These are phyloP conservation scores for Gambusia yucatana DNA, from an alignment of 2,797 vertebrate genomes.

Conservation along the genomic window DNA sequence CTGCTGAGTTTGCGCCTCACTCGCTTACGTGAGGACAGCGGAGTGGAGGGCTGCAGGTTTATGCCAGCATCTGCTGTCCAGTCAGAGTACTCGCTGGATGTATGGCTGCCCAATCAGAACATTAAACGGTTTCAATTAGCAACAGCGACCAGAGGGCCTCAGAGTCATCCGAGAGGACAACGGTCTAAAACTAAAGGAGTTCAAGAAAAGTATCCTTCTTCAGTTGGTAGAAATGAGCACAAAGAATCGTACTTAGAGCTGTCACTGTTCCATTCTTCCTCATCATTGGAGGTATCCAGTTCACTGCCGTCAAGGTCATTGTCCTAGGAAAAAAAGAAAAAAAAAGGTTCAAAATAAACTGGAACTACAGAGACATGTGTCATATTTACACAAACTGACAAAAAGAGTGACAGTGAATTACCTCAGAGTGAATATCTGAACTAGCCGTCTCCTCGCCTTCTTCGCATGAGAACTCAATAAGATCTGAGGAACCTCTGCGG, in stretches of 20 bases:
- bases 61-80: slow-evolving; percentile 95
- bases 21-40: slow-evolving; percentile 84
- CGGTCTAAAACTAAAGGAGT: neutral
- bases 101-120: slow-evolving; percentile 78
- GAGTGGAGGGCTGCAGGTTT: slow-evolving; percentile 87
- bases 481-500: slow-evolving; percentile 71
- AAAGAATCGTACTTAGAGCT: slow-evolving; percentile 86
- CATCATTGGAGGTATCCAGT: slow-evolving; percentile 85
- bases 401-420: slow-evolving; percentile 13
- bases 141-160: neutral
- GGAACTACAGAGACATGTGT: neutral
- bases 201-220: neutral
- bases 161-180: neutral
- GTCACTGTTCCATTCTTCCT: slow-evolving; percentile 95
- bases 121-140: neutral
- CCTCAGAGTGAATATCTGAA: slow-evolving; percentile 76
- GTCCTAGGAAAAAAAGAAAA: slow-evolving; percentile 60
- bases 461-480: slow-evolving; percentile 88
- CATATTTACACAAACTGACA: slow-evolving; percentile 1
- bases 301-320: slow-evolving; percentile 82
- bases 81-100: slow-evolving; percentile 93
- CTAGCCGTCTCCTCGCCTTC: slow-evolving; percentile 87
- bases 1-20: slow-evolving; percentile 83
- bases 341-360: neutral
- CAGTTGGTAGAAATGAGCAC: neutral